Evolutionary conservation across 37 sponge, comb jelly and placozoan genomes (phyloP), one percentile per base, ranked within the genome.

Genomic region (Crambe crambe): DNA sequence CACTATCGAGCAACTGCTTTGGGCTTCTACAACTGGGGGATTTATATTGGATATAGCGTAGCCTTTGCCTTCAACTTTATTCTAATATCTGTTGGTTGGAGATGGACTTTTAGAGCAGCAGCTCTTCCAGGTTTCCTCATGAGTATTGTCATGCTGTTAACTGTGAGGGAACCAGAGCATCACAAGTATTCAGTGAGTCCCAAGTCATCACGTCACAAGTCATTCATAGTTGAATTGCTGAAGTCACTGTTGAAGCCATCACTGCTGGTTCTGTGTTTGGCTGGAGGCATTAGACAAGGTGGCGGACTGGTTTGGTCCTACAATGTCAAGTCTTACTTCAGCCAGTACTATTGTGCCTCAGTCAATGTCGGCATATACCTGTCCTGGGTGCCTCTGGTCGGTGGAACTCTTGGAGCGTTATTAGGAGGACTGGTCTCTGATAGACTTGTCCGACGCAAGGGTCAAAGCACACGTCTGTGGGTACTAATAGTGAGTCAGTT

Each of bases 351-450:
- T 59, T 84, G 85, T 68, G 71, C 63, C 15, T 58, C 37, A 30
- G 42, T 69, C n/a, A 82, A 71, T 35, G 54, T 83, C 15, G 93
- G 83, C 1, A 34, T 5, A 31, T 93, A 67, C 68, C 65, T 93
- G 56, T 85, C 90, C 18, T 93, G 94, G 94, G 85, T 93, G 25
- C 94, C 94, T 0, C 80, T 93, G 0, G 78, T 93, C 2, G 90
- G 84, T 3, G 94, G 94, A 26, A 89, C 88, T 2, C 36, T 87
- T 17, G 94, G 94, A 0, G 94, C 87, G 9, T 10, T 93, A 26
- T 34, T 90, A 21, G 94, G 94, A 15, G 94, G 94, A 22, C 12
- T 82, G 30, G 62, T 93, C 3, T 90, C 91, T 0, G 94, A 93
- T 78, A 29, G 65, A 21, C 20, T 93, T 27, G 84, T 79, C 20